Evolutionary conservation across 2,113 vertebrate species (phyloP).

Genomic region (Fregata magnificens): DNA sequence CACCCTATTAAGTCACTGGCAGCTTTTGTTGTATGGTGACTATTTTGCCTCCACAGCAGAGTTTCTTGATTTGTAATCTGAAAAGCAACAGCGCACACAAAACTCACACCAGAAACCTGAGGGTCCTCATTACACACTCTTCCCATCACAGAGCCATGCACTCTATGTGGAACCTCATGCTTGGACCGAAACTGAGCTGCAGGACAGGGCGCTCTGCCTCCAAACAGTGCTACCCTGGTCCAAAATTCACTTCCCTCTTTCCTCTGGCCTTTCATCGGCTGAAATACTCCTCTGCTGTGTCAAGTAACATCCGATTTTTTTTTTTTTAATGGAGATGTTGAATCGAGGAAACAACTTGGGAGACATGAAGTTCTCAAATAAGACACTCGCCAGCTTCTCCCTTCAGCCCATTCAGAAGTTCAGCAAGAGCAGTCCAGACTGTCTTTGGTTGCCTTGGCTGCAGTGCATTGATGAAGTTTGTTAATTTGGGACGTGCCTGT

Average conservation of each 20-base stretch:
- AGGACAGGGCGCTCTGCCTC: not conserved
- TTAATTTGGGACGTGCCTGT: slow-evolving; percentile 33
- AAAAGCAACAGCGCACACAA: not conserved
- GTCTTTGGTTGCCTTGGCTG: not conserved
- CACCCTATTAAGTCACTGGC: not conserved
- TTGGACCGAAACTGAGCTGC: not conserved
- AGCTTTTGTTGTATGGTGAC: not conserved
- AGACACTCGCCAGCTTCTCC: not conserved
- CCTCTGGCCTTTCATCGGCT: not conserved
- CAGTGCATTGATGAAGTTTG: slow-evolving; percentile 1
- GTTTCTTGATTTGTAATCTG: not conserved
- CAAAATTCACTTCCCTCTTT: not conserved
- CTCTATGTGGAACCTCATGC: not conserved
- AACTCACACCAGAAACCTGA: not conserved
- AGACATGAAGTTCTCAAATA: not conserved
- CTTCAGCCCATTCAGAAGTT: not conserved
- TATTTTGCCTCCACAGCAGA: not conserved
- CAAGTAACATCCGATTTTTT: not conserved
- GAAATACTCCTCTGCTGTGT: not conserved
- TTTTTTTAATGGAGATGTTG: not conserved
- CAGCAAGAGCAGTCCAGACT: not conserved
- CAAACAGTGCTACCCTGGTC: not conserved
- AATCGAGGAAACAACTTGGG: not conserved
- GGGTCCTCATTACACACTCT: not conserved
- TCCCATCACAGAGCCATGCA: not conserved